phyloP scores from a whole-genome alignment of 2,113 vertebrate species.

The Pseudorhombus dupliciocellatus region DNA sequence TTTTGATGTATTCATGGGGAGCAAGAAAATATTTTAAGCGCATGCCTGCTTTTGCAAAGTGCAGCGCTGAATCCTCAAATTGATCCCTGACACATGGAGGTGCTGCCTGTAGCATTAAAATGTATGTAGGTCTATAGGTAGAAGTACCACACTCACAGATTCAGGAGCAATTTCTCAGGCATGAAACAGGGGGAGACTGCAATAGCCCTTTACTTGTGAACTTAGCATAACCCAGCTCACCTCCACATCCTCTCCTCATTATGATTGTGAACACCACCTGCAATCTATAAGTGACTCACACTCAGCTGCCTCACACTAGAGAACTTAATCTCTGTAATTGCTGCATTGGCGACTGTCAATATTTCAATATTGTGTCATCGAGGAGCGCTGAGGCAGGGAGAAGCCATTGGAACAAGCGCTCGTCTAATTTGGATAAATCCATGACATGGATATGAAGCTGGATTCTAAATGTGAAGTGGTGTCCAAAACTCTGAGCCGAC shows the following conservation, averaged over 20 bases:
- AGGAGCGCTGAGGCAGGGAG: slow-evolving; percentile 15
- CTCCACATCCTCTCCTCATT: slow-evolving; percentile 44
- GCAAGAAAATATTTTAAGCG: slow-evolving; percentile 4
- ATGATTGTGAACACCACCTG: slow-evolving; percentile 43
- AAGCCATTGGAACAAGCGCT: slow-evolving; percentile 36
- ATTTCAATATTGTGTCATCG: slow-evolving; percentile 22
- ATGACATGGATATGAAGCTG: slow-evolving; percentile 41
- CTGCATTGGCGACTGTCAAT: slow-evolving; percentile 34
- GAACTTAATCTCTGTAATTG: slow-evolving; percentile 45
- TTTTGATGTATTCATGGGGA: slow-evolving; percentile 16
- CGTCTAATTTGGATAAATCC: slow-evolving; percentile 43
- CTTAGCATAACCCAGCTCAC: slow-evolving; percentile 10
- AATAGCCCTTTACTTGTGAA: slow-evolving; percentile 44
- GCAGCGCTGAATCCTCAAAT: background rate
- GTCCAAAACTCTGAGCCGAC: slow-evolving; percentile 2
- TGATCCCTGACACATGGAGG: slow-evolving; percentile 31
- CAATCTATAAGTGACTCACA: slow-evolving; percentile 28
- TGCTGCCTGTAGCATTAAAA: slow-evolving; percentile 16
- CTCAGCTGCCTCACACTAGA: slow-evolving; percentile 23
- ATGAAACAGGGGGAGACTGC: slow-evolving; percentile 17
- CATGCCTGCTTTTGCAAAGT: slow-evolving; percentile 5
- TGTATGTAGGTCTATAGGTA: slow-evolving; percentile 23
- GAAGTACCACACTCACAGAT: slow-evolving; percentile 1
- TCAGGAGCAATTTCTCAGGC: slow-evolving; percentile 6
- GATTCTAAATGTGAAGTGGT: background rate